These are phyloP conservation scores for Drosophila sp. DNA, from an alignment of 1,140 invertebrate species.

Conservation along the genomic window DNA sequence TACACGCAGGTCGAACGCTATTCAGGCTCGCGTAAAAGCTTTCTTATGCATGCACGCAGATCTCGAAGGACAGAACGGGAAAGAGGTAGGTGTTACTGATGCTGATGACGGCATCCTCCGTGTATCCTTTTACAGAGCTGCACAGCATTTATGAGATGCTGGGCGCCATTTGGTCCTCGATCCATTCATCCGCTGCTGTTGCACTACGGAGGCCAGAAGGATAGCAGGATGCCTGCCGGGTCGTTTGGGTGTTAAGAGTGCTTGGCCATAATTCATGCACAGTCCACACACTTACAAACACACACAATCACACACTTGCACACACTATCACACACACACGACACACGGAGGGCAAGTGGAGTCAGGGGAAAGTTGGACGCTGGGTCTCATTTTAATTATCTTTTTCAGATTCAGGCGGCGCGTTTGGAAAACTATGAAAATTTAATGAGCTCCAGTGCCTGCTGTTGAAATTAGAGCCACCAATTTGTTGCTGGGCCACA, in stretches of 20 bases:
- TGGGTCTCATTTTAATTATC: conserved; percentile 72
- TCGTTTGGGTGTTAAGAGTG: conserved; percentile 54
- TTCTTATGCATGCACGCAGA: conserved; percentile 51
- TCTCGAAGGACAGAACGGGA: not conserved
- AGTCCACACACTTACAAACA: conserved; percentile 11
- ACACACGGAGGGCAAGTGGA: conserved; percentile 2
- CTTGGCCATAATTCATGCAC: conserved; percentile 53
- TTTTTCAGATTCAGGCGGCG: conserved; percentile 58
- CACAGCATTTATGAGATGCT: conserved; percentile 62
- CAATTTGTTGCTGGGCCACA: conserved; percentile 40
- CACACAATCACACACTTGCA: no score
- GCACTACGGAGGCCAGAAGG: conserved; percentile 10
- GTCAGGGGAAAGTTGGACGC: conserved; percentile 15
- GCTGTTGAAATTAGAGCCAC: conserved; percentile 67
- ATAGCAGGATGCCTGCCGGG: conserved; percentile 39
- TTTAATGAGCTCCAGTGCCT: conserved; percentile 62
- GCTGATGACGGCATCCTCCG: conserved; percentile 20
- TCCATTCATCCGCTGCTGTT: conserved; percentile 6
- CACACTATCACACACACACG: conserved; percentile 4
- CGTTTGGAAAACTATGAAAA: conserved; percentile 69
- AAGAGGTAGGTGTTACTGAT: conserved; percentile 1
- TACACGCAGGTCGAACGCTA: not conserved
- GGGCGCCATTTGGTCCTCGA: not conserved
- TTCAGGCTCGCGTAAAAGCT: conserved; percentile 23
- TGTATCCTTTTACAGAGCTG: conserved; percentile 46